Conservation (phyloP, 1,140 invertebrate genomes). For the Spodoptera litura region DNA sequence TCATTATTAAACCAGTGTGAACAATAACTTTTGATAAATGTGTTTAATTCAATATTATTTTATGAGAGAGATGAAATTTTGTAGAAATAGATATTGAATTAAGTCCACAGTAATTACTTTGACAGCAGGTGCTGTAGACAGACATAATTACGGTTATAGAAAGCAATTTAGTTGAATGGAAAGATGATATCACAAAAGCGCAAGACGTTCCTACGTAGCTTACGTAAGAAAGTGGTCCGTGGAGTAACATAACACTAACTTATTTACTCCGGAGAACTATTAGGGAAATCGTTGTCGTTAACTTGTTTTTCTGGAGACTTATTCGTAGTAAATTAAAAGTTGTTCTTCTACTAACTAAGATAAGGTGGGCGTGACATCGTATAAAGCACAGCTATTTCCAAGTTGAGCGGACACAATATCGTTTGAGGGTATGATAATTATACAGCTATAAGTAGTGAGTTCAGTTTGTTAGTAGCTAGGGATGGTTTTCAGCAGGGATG, state of each 20-base stretch:
- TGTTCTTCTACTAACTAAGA: background rate
- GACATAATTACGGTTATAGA: constrained; percentile 21
- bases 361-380: background rate
- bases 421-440: no score
- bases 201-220: background rate
- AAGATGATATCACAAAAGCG: constrained; percentile 29
- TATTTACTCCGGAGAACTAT: constrained; percentile 31
- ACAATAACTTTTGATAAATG: constrained; percentile 1
- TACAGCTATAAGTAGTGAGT: no score
- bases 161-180: constrained; percentile 18
- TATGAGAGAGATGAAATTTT: background rate
- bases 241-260: constrained; percentile 19
- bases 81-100: constrained; percentile 6
- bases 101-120: constrained; percentile 12
- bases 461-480: no score
- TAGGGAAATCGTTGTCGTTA: constrained; percentile 27
- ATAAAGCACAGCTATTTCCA: no score
- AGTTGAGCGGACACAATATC: no score
- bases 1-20: background rate
- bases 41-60: constrained; percentile 6
- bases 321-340: constrained; percentile 26
- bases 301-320: constrained; percentile 14
- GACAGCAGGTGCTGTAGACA: constrained; percentile 15
- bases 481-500: no score
- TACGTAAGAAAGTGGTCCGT: constrained; percentile 5